These are phyloP conservation scores for Hylaeus volcanicus DNA, from an alignment of 1,140 invertebrate genomes.

Conservation along the genomic window DNA sequence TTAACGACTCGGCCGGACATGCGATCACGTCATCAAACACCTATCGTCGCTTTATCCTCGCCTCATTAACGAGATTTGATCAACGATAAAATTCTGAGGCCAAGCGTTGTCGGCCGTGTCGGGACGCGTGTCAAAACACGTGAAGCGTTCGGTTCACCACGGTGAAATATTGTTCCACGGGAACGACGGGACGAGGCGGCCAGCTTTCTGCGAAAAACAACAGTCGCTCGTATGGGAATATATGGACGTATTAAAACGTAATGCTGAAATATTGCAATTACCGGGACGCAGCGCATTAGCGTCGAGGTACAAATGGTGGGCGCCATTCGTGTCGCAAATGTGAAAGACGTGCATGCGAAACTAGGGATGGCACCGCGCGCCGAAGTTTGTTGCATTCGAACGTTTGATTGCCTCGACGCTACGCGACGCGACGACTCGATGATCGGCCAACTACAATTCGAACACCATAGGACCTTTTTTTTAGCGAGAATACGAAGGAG, in stretches of 20 bases:
- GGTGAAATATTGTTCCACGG: slow-evolving; percentile 5
- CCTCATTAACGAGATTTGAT: slow-evolving; percentile 41
- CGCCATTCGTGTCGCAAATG: not conserved
- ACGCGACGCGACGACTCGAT: no score
- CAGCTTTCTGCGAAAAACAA: slow-evolving; percentile 7
- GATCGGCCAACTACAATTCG: no score
- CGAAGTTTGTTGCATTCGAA: no score
- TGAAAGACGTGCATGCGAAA: not conserved
- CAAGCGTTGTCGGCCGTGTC: not conserved
- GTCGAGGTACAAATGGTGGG: not conserved
- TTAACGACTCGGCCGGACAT: not conserved
- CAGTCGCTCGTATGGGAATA: slow-evolving; percentile 15
- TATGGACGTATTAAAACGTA: slow-evolving; percentile 21
- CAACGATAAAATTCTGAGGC: slow-evolving; percentile 30
- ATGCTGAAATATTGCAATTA: slow-evolving; percentile 37
- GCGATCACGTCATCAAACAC: slow-evolving; percentile 15
- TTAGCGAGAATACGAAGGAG: no score
- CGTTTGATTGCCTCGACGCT: no score
- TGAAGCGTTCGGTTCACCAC: not conserved
- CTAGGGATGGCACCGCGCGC: not conserved
- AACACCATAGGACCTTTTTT: no score
- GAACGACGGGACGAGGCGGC: not conserved
- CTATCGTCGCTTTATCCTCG: slow-evolving; percentile 13
- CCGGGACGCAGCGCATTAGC: not conserved
- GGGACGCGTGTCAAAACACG: slow-evolving; percentile 16